Percentiles rank a stretch among this genome's conserved stretches.
These are phyloP conservation scores for Eudemis profundana DNA, from an alignment of 2,888 invertebrate species.

Conservation along the genomic window DNA sequence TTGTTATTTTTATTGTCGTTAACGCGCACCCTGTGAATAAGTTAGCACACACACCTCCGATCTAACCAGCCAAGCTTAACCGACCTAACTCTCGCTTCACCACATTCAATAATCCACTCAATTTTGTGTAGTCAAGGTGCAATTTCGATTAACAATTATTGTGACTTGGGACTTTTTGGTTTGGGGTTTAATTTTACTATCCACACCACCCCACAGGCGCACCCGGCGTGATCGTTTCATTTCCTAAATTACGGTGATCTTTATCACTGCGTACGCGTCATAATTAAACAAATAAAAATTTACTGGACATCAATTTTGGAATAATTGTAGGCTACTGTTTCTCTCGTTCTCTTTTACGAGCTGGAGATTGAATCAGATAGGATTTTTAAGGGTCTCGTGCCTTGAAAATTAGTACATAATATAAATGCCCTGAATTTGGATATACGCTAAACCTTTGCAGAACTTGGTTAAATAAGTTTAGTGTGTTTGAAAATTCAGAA, in stretches of 20 bases:
- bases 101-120: constrained; percentile 5
- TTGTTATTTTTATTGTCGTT: constrained; percentile 73
- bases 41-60: constrained; percentile 64
- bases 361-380: constrained; percentile 2
- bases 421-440: too few relatives aligned
- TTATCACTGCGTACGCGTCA: constrained; percentile 58
- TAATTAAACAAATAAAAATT: constrained; percentile 50
- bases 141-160: constrained; percentile 1
- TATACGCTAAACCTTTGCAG: too few relatives aligned
- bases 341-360: not conserved
- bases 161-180: not conserved
- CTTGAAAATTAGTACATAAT: not conserved
- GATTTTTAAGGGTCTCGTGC: not conserved
- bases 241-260: constrained; percentile 71
- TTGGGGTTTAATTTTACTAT: constrained; percentile 57
- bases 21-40: constrained; percentile 64
- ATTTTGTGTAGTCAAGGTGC: not conserved
- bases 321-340: constrained; percentile 21
- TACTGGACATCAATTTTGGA: constrained; percentile 51
- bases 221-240: constrained; percentile 72
- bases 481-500: too few relatives aligned
- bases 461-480: too few relatives aligned
- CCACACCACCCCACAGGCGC: constrained; percentile 51
- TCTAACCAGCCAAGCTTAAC: not conserved
- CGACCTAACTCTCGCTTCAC: not conserved